These are phyloP conservation scores for Pseudomyrmex pallidus DNA, from an alignment of 1,140 invertebrate genomes.

Conservation along the genomic window DNA sequence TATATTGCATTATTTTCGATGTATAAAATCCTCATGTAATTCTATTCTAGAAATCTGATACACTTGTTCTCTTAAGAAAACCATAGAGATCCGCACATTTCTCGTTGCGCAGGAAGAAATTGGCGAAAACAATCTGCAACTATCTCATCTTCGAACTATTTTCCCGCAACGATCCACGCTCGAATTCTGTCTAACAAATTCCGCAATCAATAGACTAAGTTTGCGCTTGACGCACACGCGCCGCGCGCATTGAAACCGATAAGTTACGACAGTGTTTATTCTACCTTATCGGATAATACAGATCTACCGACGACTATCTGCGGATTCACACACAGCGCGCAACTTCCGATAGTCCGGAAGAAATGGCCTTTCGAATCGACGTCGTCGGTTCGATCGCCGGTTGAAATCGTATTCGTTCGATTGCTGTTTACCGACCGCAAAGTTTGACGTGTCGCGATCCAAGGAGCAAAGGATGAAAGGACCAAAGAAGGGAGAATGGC, in stretches of 20 bases:
- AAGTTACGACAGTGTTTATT: slow-evolving; percentile 42
- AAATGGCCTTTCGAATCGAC: slow-evolving; percentile 17
- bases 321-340: slow-evolving; percentile 7
- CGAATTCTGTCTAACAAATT: slow-evolving; percentile 3
- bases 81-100: not conserved
- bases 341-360: slow-evolving; percentile 12
- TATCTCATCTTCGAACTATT: slow-evolving; percentile 5
- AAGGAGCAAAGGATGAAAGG: slow-evolving; percentile 6
- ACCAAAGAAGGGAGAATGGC: slow-evolving; percentile 45
- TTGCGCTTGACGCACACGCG: not conserved
- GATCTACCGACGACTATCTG: slow-evolving; percentile 42
- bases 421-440: slow-evolving; percentile 57
- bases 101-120: not conserved
- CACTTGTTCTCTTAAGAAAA: too few relatives aligned
- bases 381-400: slow-evolving; percentile 22
- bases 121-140: not conserved
- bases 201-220: slow-evolving; percentile 18
- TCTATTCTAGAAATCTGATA: not conserved
- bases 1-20: not conserved
- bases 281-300: slow-evolving; percentile 27
- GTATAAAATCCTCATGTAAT: not conserved
- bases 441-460: slow-evolving; percentile 53
- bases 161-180: not conserved
- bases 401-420: slow-evolving; percentile 52
- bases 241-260: slow-evolving; percentile 19